Base-by-base conservation (phyloP, 2,888 invertebrate genomes). In the Sphaeridia pumilis region DNA sequence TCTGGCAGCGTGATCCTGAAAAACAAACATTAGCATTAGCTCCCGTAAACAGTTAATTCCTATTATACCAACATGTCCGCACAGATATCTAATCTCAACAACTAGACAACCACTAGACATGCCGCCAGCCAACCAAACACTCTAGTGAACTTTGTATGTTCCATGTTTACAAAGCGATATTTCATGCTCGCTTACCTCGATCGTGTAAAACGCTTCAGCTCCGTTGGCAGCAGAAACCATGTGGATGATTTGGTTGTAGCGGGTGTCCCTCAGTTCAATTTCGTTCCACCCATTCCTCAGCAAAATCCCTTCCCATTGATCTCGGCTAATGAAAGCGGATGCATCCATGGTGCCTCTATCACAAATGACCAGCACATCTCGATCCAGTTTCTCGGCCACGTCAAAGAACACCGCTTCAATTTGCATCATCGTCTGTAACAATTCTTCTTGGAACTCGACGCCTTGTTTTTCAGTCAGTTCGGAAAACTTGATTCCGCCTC, bases 141-240 rank as follows among this genome's bases (percentile, higher is more conserved):
- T n/a, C n/a, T n/a, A n/a, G n/a, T n/a, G n/a, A n/a, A n/a, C n/a
- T n/a, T n/a, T n/a, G 7, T 41, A 22, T n/a, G n/a, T n/a, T n/a
- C n/a, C n/a, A n/a, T n/a, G n/a, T n/a, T n/a, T n/a, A n/a, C n/a
- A n/a, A n/a, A n/a, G n/a, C n/a, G n/a, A n/a, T n/a, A n/a, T 17
- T 3, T n/a, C n/a, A n/a, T n/a, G 24, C 22, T 12, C 7, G 12
- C 54, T 72, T 70, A 84, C 85, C 76, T 90, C 90, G n/a, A 84
- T 84, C 4, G 92, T 87, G 73, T 98, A 98, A 74, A 93, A 98
- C 63, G 87, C 86, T 72, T 97, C 95, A 35, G 98, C 98, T 0
- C 98, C 98, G 69, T 90, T 88, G 3, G 97, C 97, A n/a, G 97
- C 95, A 1, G 97, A 93, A 43, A 97, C 89, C 84, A 92, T 84